Percentiles rank a stretch among this genome's conserved stretches.
phyloP scores from a whole-genome alignment of 2,113 vertebrate genomes.

The Steatornis caripensis region DNA sequence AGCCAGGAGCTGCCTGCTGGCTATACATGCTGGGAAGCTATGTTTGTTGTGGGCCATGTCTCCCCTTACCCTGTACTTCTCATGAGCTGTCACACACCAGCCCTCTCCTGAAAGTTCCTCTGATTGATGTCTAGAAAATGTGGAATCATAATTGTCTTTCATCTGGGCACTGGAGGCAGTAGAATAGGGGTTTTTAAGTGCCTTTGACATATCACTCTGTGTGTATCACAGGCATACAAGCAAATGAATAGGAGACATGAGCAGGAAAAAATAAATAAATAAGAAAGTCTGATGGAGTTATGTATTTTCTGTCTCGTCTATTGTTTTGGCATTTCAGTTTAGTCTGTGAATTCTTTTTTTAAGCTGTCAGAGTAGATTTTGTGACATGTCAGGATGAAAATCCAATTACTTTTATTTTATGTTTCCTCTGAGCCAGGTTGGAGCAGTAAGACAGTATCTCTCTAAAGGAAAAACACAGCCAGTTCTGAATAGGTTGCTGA shows the following conservation, averaged over 20 bases:
- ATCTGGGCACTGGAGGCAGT: background rate
- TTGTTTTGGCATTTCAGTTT: background rate
- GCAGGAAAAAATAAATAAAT: background rate
- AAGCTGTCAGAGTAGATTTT: background rate
- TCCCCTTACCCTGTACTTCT: background rate
- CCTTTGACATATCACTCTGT: background rate
- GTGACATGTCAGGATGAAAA: background rate
- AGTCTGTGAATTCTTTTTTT: background rate
- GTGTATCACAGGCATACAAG: background rate
- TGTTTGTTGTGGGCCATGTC: background rate
- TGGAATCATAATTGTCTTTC: background rate
- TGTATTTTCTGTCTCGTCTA: background rate
- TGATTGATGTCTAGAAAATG: constrained; percentile 32
- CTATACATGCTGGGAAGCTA: background rate
- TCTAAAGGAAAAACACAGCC: background rate
- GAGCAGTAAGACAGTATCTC: background rate
- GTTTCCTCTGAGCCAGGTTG: background rate
- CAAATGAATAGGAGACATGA: background rate
- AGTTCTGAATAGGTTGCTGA: background rate
- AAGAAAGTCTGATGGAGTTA: background rate
- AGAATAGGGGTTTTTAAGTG: background rate
- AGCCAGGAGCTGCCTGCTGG: constrained; percentile 60
- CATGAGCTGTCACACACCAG: constrained; percentile 1
- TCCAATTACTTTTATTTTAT: background rate
- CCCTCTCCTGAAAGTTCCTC: background rate